Conservation (phyloP, 37 sponge, comb jelly and placozoan genomes). For the Agelas oroides region DNA sequence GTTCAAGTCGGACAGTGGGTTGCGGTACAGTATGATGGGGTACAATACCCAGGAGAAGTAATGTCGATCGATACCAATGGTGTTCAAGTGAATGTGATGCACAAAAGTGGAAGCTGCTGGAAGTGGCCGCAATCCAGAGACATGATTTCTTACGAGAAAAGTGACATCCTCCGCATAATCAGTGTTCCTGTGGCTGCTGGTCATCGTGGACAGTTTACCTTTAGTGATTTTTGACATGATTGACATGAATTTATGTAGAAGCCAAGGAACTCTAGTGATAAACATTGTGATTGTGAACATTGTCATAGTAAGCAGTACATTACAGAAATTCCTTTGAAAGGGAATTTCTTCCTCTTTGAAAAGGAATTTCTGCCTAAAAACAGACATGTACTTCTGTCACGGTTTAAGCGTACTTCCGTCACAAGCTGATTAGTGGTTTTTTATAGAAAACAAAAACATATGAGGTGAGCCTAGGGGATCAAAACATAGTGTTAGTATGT, state of each 20-base stretch:
- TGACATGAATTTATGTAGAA: too few relatives aligned
- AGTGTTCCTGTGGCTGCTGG: slow-evolving; percentile 13
- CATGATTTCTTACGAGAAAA: slow-evolving; percentile 23
- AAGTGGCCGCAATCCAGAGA: slow-evolving; percentile 11
- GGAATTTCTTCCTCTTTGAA: too few relatives aligned
- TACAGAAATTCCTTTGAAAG: too few relatives aligned
- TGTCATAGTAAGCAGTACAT: too few relatives aligned
- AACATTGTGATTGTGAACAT: too few relatives aligned
- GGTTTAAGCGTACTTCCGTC: slow-evolving; percentile 12
- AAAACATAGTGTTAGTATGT: slow-evolving; percentile 2
- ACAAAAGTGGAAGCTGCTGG: slow-evolving; percentile 24
- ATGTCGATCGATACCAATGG: background rate
- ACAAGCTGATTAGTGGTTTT: slow-evolving; percentile 29
- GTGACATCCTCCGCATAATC: slow-evolving; percentile 2
- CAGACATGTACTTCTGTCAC: slow-evolving; percentile 25
- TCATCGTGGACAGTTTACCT: background rate
- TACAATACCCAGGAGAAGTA: slow-evolving; percentile 5
- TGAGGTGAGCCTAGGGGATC: background rate
- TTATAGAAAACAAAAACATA: background rate
- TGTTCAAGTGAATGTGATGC: slow-evolving; percentile 18
- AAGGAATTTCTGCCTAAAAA: background rate
- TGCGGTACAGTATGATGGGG: background rate
- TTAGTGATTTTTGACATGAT: background rate
- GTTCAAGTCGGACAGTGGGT: slow-evolving; percentile 27
- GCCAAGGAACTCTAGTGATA: too few relatives aligned